These are phyloP conservation scores for Lethenteron camtschaticum DNA, from an alignment of 2,113 vertebrate genomes.

Conservation along the genomic window DNA sequence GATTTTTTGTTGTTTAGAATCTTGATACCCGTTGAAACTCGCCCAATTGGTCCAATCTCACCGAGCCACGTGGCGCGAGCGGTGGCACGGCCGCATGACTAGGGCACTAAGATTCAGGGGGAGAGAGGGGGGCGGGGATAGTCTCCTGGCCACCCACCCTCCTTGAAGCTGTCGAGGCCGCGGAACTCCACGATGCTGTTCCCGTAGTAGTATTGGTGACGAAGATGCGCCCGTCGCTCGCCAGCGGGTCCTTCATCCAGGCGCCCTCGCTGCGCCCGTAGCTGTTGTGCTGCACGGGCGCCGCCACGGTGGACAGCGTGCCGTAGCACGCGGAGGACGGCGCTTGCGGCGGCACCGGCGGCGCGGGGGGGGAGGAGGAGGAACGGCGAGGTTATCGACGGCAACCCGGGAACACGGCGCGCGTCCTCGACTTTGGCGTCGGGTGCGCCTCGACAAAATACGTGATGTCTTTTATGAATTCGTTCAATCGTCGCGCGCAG, in stretches of 20 bases:
- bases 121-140: no score
- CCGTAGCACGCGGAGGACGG: slow-evolving; percentile 44
- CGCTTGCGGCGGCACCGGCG: background rate
- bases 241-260: slow-evolving; percentile 93
- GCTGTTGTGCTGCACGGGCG: slow-evolving; percentile 67
- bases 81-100: no score
- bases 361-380: background rate
- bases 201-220: slow-evolving; percentile 83
- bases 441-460: no score
- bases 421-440: no score
- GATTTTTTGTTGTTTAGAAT: no score
- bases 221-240: slow-evolving; percentile 51
- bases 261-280: slow-evolving; percentile 70
- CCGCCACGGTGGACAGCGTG: slow-evolving; percentile 69
- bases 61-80: no score
- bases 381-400: background rate
- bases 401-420: no score
- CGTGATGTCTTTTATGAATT: no score
- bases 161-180: slow-evolving; percentile 73
- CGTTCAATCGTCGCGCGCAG: no score
- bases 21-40: no score
- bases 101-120: no score
- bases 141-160: slow-evolving; percentile 26
- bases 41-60: no score
- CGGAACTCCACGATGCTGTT: slow-evolving; percentile 78